Evolutionary conservation across 2,888 invertebrate species (phyloP).

Genomic region (Oscheius sp.): DNA sequence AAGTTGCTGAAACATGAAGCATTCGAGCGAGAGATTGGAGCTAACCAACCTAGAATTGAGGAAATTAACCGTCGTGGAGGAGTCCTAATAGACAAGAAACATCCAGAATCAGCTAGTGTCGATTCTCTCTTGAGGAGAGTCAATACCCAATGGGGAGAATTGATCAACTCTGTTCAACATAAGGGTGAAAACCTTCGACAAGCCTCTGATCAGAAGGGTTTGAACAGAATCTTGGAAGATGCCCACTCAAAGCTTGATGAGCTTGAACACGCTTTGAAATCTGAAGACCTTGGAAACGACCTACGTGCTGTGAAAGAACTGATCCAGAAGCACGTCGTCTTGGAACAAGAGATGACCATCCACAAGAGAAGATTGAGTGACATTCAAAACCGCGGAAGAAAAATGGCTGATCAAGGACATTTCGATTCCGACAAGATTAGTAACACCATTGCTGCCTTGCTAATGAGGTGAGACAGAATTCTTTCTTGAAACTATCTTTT

Average conservation of each 20-base stretch:
- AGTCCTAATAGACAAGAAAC: constrained; percentile 80
- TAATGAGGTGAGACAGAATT: constrained; percentile 32
- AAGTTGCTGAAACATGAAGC: constrained; percentile 74
- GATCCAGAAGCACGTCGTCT: constrained; percentile 76
- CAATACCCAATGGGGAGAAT: constrained; percentile 82
- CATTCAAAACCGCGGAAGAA: constrained; percentile 75
- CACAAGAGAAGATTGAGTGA: constrained; percentile 82
- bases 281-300: constrained; percentile 82
- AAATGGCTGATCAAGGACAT: constrained; percentile 91
- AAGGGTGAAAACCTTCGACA: constrained; percentile 59
- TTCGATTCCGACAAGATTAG: constrained; percentile 87
- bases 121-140: constrained; percentile 78
- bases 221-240: constrained; percentile 82
- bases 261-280: constrained; percentile 79
- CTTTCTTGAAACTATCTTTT: not conserved
- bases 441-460: constrained; percentile 39
- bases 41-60: constrained; percentile 72
- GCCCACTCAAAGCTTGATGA: constrained; percentile 86
- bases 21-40: constrained; percentile 73
- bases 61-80: constrained; percentile 76
- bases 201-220: constrained; percentile 63
- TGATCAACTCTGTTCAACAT: constrained; percentile 79
- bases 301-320: constrained; percentile 89
- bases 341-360: constrained; percentile 86
- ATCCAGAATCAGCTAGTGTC: constrained; percentile 79